These are phyloP conservation scores for Spodoptera frugiperda DNA, from an alignment of 1,140 invertebrate species.

Conservation along the genomic window DNA sequence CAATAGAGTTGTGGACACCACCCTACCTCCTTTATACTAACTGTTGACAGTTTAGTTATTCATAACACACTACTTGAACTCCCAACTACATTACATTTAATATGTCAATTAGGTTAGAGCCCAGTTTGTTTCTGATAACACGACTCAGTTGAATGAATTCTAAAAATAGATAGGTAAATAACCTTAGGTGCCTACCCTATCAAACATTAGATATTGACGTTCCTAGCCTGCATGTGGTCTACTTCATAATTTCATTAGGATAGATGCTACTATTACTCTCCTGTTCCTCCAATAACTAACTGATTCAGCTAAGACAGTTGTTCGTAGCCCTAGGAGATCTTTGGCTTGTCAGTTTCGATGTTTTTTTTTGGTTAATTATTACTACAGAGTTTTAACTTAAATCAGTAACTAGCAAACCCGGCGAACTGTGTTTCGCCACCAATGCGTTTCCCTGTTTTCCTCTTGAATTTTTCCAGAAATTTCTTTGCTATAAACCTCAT, in stretches of 20 bases:
- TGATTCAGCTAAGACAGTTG: no score
- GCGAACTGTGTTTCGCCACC: no score
- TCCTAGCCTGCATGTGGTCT: slow-evolving; percentile 18
- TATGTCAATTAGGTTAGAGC: slow-evolving; percentile 36
- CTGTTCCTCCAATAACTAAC: no score
- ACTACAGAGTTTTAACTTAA: no score
- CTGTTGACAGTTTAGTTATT: slow-evolving; percentile 9
- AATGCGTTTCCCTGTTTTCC: no score
- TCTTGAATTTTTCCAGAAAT: no score
- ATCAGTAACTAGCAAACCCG: no score
- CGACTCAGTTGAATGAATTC: slow-evolving; percentile 38
- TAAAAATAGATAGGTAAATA: slow-evolving; percentile 40
- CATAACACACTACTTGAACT: slow-evolving; percentile 22
- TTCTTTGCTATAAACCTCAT: no score
- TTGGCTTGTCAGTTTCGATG: no score
- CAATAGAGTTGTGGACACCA: no score
- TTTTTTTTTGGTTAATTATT: no score
- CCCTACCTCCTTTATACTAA: not conserved
- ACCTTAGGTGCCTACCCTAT: slow-evolving; percentile 14
- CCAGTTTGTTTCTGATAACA: slow-evolving; percentile 35
- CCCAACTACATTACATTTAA: slow-evolving; percentile 18
- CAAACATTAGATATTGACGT: slow-evolving; percentile 24
- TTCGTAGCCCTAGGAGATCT: no score
- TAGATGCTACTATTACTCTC: not conserved
- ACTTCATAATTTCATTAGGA: slow-evolving; percentile 18